Conservation (phyloP, 2,797 vertebrate genomes). For the Pangasius macronema region DNA sequence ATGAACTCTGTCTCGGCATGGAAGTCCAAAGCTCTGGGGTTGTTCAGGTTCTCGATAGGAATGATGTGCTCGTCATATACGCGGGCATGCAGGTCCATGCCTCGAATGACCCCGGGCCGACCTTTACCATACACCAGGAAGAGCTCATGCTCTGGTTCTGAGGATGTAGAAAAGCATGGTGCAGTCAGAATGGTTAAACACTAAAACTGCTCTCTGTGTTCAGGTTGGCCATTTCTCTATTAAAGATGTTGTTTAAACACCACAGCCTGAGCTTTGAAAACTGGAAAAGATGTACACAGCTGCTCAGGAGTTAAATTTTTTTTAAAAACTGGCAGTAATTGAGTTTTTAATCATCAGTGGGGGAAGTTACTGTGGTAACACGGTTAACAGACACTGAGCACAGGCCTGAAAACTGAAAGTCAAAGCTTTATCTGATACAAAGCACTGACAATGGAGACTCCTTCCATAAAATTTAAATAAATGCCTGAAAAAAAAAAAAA, state of each 20-base stretch:
- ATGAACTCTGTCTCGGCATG: slow-evolving; percentile 91
- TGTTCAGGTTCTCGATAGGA: slow-evolving; percentile 98
- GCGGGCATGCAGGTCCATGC: slow-evolving; percentile 78
- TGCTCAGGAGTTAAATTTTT: too few relatives aligned
- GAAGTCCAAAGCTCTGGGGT: slow-evolving; percentile 94
- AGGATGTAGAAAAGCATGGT: background rate
- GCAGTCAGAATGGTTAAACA: background rate
- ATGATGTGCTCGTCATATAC: slow-evolving; percentile 95
- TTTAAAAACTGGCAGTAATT: too few relatives aligned
- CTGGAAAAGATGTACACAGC: too few relatives aligned
- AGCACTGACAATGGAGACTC: background rate
- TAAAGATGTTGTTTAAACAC: background rate
- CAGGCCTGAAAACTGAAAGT: background rate
- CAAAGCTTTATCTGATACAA: background rate
- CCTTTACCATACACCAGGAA: slow-evolving; percentile 96
- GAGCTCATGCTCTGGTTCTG: slow-evolving; percentile 94
- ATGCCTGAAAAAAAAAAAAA: background rate
- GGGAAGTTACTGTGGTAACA: background rate
- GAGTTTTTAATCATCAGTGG: too few relatives aligned
- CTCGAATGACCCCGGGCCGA: slow-evolving; percentile 92
- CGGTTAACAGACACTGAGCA: background rate
- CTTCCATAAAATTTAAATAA: background rate
- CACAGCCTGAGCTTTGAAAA: background rate
- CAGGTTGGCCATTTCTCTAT: too few relatives aligned
- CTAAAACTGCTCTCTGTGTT: too few relatives aligned